Percentiles rank a stretch among this genome's conserved stretches.
These are phyloP conservation scores for Aspidapion aeneum DNA, from an alignment of 2,888 invertebrate genomes.

Conservation along the genomic window DNA sequence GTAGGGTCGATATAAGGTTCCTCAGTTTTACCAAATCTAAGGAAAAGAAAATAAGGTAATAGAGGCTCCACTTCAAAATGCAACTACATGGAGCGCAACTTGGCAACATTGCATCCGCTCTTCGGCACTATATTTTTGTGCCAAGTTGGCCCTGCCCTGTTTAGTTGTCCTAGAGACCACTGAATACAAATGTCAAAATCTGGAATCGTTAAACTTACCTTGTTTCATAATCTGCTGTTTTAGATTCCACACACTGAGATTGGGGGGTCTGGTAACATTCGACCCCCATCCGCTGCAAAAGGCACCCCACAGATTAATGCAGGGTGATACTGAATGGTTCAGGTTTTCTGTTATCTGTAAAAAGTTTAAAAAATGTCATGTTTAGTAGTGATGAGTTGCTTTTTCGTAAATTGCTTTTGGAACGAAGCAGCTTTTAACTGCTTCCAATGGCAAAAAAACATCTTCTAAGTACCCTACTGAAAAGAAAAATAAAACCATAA, in stretches of 20 bases:
- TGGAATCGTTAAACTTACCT: conserved; percentile 45
- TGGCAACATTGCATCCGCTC: not conserved
- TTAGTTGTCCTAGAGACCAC: too few species aligned
- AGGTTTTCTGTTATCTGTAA: conserved; percentile 49
- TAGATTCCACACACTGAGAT: conserved; percentile 48
- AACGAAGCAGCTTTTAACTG: too few species aligned
- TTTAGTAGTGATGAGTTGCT: too few species aligned
- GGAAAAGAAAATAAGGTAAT: conserved; percentile 30
- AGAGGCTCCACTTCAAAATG: not conserved
- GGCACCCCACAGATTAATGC: conserved; percentile 50
- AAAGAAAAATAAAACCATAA: too few species aligned
- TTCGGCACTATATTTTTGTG: not conserved
- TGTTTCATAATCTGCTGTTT: conserved; percentile 44
- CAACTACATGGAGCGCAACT: not conserved
- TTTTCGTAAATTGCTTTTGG: too few species aligned
- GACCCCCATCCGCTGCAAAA: conserved; percentile 54
- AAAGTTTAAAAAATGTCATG: not conserved
- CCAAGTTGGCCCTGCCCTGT: too few species aligned
- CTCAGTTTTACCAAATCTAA: conserved; percentile 49
- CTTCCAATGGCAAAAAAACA: too few species aligned
- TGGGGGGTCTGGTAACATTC: conserved; percentile 46
- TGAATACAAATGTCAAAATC: too few species aligned
- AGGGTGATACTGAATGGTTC: conserved; percentile 48
- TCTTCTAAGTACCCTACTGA: too few species aligned
- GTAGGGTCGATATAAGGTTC: conserved; percentile 49